These are phyloP conservation scores for Seira musarum DNA, from an alignment of 2,888 invertebrate genomes.

Conservation along the genomic window DNA sequence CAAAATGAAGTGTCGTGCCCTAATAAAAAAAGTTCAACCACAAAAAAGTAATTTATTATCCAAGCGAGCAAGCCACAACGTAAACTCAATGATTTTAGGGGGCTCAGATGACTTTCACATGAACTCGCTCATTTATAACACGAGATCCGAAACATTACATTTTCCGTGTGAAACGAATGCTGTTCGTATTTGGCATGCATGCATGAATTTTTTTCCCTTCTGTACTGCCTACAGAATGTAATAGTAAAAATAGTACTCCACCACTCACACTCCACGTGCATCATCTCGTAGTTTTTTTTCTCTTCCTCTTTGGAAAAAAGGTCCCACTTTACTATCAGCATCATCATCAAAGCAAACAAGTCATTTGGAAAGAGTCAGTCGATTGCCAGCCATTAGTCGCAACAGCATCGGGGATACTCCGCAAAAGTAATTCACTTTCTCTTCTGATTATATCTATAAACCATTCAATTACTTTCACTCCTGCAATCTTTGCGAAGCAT, in stretches of 20 bases:
- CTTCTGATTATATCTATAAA: slow-evolving; percentile 48
- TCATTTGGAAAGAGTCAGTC: slow-evolving; percentile 27
- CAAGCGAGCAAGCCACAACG: too few relatives aligned
- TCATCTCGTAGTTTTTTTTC: too few relatives aligned
- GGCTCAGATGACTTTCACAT: too few relatives aligned
- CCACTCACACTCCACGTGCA: not conserved
- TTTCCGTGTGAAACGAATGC: too few relatives aligned
- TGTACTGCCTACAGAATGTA: too few relatives aligned
- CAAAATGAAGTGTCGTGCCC: slow-evolving; percentile 92
- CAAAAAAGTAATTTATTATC: too few relatives aligned
- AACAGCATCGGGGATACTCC: slow-evolving; percentile 2
- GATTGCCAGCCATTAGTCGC: slow-evolving; percentile 20
- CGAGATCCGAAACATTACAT: too few relatives aligned
- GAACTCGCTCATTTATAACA: too few relatives aligned
- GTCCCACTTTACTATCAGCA: not conserved
- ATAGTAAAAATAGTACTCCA: too few relatives aligned
- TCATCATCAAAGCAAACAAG: slow-evolving; percentile 43
- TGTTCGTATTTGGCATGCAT: too few relatives aligned
- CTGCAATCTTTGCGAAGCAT: slow-evolving; percentile 24
- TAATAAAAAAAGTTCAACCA: slow-evolving; percentile 70
- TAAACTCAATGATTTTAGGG: too few relatives aligned
- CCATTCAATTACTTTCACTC: slow-evolving; percentile 42
- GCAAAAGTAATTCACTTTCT: slow-evolving; percentile 14
- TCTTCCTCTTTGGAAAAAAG: not conserved
- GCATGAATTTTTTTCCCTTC: too few relatives aligned